Conservation (phyloP, 2,888 invertebrate species). For the Himalopsyche japonica region DNA sequence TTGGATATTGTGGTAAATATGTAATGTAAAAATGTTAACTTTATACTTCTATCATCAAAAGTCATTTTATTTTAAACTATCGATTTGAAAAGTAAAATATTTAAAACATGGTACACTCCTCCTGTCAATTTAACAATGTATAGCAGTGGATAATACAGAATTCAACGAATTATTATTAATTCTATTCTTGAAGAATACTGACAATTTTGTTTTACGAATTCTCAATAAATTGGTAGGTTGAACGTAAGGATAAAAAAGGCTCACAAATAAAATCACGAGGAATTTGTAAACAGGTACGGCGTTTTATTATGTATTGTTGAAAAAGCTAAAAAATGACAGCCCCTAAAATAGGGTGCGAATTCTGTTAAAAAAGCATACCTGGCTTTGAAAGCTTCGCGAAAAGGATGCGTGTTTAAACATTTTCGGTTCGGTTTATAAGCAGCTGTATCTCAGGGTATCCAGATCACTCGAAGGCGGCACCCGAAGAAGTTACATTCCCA, state of each 20-base stretch:
- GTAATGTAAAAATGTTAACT: not conserved
- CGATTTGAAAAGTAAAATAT: too few relatives aligned
- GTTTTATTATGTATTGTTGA: not conserved
- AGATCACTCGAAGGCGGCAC: not conserved
- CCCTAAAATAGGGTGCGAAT: not conserved
- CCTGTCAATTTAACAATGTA: too few relatives aligned
- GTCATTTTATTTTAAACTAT: not conserved
- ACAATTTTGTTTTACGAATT: too few relatives aligned
- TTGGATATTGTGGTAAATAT: not conserved
- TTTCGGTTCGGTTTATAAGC: not conserved
- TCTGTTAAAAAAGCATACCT: conserved; percentile 13
- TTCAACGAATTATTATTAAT: too few relatives aligned
- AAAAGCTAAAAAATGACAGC: not conserved
- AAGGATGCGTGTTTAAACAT: conserved; percentile 36
- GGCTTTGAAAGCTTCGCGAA: conserved; percentile 27
- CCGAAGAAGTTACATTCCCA: not conserved
- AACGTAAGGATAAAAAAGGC: too few relatives aligned
- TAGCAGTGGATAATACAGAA: too few relatives aligned
- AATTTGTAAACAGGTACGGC: too few relatives aligned
- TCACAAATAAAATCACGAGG: too few relatives aligned
- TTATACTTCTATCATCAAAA: too few relatives aligned
- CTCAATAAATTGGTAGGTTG: too few relatives aligned
- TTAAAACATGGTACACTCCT: too few relatives aligned
- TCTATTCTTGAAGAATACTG: too few relatives aligned
- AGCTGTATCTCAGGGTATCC: not conserved